Base-by-base conservation (phyloP, 2,797 vertebrate species). In the Yasuhikotakia modesta region DNA sequence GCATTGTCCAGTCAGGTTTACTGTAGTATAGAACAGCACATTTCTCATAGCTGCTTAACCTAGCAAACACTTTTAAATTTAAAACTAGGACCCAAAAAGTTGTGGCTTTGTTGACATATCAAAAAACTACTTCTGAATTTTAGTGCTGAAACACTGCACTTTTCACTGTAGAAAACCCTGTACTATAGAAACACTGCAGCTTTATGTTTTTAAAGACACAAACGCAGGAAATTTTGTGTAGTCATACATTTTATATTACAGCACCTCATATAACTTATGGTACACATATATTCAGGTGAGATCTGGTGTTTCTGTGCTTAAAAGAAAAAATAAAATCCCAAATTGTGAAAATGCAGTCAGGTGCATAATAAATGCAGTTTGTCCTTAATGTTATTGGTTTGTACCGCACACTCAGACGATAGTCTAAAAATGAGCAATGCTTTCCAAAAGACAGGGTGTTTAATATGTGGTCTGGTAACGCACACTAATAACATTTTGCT, bases 281-380 rank as follows among this genome's bases (percentile, higher is more conserved):
- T 14, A 69, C 27, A 50, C 43, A 24, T 43, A 19, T 32, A 50
- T 63, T 52, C 27, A 43, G n/a, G 57, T 35, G 46, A 27, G 45
- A 52, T 39, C 6, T n/a, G 46, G 2, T 63, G 39, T 48, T 61
- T 76, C 43, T 24, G 43, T 60, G 8, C 39, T 63, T 70, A 64
- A 70, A 78, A 70, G 30, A 27, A 78, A 70, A 21, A 27, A 27
- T 52, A 57, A 78, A 58, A 68, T 16, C 73, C 43, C 48, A 52
- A 52, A 17, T 6, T 60, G 16, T 60, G 21, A 57, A 21, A 22
- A 14, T 24, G 57, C 46, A 64, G 8, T 52, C 13, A 39, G 70
- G 3, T 63, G 46, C 27, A 27, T 27, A 73, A 52, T 24, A 52
- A 35, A 63, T 64, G 16, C 17, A 8, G 22, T 48, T 32, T 61